Evolutionary conservation across 2,113 vertebrate genomes (phyloP), one percentile per base, ranked within the genome.

Genomic region (Murina feae): DNA sequence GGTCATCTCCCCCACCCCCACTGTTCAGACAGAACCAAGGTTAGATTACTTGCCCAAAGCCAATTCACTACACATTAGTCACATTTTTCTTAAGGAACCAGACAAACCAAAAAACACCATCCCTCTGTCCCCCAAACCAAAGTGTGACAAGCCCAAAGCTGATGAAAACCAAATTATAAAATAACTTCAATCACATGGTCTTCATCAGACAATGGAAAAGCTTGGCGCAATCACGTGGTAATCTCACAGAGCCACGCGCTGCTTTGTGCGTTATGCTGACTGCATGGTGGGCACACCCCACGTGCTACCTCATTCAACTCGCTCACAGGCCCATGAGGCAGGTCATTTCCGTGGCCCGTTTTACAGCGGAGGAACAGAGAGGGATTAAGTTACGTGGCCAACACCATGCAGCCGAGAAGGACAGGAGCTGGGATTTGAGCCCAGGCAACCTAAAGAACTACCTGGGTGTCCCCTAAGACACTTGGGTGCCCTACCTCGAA

Each of bases 131-230:
- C 89, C 63, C 68, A 86, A 35, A 94, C 32, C 44, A 2, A 80
- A 86, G 84, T 2, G 8, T n/a, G n/a, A 20, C 51, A 55, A 76
- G 55, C 47, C 89, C 49, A 87, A 92, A 90, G 63, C 11, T 42
- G 78, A 53, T 18, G 37, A 91, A 93, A 93, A 47, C 37, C 63
- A 58, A 86, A 79, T 55, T 63, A 82, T 35, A 30, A 86, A 76
- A 12, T 23, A 28, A 81, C 37, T 17, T 65, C 51, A 53, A 30
- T 66, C 58, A 39, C 7, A 18, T 44, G 23, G 39, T 35, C 83
- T 30, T 20, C 28, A 16, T 6, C 42, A 66, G 32, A 78, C 44
- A 63, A 8, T 1, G 13, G 80, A 17, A 78, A 89, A 49, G 8
- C 21, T 9, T 9, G 60, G 81, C 4, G 23, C 42, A 81, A 30